Conservation (phyloP, 2,113 vertebrate genomes). For the Romanogobio albipinnatus region DNA sequence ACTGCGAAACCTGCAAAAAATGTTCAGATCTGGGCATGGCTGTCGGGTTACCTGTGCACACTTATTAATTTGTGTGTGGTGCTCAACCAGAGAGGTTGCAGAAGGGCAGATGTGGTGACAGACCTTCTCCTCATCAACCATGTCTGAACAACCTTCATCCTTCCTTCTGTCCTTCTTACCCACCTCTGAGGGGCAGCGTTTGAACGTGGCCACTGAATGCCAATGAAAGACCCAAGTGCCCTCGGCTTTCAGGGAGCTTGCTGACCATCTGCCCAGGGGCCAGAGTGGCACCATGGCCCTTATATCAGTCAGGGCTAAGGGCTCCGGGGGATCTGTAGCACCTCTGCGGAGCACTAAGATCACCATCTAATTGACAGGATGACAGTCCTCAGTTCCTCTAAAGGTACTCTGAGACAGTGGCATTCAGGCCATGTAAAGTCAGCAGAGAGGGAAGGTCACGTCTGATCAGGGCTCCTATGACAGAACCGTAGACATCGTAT, state of each 20-base stretch:
- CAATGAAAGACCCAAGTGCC: constrained; percentile 55
- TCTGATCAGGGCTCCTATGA: constrained; percentile 20
- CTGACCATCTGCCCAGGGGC: constrained; percentile 61
- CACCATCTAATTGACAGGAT: constrained; percentile 32
- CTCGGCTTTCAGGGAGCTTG: constrained; percentile 45
- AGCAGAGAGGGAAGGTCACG: constrained; percentile 6
- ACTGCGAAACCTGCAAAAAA: background rate
- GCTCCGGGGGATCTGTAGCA: constrained; percentile 37
- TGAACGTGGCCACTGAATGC: constrained; percentile 49
- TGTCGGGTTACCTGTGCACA: background rate
- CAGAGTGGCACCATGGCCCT: constrained; percentile 43
- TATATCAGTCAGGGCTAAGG: constrained; percentile 27
- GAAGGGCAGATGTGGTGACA: constrained; percentile 58
- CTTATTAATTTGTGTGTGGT: constrained; percentile 51
- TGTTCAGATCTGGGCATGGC: background rate
- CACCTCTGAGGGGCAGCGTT: constrained; percentile 38
- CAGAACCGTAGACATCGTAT: background rate
- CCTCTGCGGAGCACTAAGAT: constrained; percentile 39
- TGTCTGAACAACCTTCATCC: constrained; percentile 58
- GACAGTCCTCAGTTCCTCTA: constrained; percentile 44
- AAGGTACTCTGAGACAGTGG: background rate
- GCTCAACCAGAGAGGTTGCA: constrained; percentile 52
- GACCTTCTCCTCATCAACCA: constrained; percentile 56
- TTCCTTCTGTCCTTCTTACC: constrained; percentile 49
- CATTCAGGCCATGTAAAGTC: constrained; percentile 1